These are phyloP conservation scores for Chiroxiphia lanceolata DNA, from an alignment of 2,797 vertebrate species.

Conservation along the genomic window DNA sequence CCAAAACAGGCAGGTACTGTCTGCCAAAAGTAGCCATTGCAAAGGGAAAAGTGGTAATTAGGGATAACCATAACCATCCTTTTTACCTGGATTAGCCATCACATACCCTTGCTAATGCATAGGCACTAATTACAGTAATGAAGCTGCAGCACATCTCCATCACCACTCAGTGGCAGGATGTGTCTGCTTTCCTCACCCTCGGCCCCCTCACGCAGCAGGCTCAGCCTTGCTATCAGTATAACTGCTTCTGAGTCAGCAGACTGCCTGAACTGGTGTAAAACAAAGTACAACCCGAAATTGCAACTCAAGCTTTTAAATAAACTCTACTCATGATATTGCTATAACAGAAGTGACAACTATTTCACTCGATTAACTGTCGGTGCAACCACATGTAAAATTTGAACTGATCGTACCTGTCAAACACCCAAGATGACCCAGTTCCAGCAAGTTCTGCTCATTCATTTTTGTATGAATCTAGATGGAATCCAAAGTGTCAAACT, in stretches of 20 bases:
- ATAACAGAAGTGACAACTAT: not conserved
- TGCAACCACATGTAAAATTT: not conserved
- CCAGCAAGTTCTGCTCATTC: not conserved
- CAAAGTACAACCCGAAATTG: not conserved
- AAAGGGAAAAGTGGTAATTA: not conserved
- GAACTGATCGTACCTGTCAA: not conserved
- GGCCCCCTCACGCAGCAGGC: accelerated
- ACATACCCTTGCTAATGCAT: accelerated
- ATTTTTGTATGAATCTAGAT: not conserved
- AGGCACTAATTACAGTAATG: not conserved
- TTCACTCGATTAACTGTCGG: not conserved
- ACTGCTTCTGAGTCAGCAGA: not conserved
- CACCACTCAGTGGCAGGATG: slow-evolving; percentile 22
- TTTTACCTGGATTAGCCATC: not conserved
- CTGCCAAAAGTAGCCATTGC: not conserved
- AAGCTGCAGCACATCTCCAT: not conserved
- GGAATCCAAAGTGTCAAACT: not conserved
- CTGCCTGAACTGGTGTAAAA: not conserved
- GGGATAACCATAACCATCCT: not conserved
- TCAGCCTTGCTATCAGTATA: not conserved
- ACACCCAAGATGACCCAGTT: not conserved
- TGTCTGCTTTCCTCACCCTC: not conserved
- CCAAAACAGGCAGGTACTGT: not conserved
- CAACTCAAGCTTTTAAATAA: not conserved
- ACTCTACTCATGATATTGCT: not conserved